phyloP scores from a whole-genome alignment of 2,797 vertebrate species.

The Melanotaenia pygmaea region DNA sequence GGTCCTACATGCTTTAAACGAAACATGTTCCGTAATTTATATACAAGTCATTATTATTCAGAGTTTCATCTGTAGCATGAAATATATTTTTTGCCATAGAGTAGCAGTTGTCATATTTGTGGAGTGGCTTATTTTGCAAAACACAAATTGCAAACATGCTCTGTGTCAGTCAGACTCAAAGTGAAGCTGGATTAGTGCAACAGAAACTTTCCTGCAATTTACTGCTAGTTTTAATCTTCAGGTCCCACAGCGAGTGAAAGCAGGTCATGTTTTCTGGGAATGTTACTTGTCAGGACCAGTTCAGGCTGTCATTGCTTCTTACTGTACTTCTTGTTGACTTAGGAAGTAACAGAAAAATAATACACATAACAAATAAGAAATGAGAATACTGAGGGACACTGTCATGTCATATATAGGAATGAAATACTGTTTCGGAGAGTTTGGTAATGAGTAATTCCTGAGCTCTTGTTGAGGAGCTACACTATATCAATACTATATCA shows the following conservation, averaged over 20 bases:
- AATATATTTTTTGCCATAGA: background rate
- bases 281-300: background rate
- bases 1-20: background rate
- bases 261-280: constrained; percentile 9
- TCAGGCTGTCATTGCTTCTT: background rate
- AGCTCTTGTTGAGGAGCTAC: background rate
- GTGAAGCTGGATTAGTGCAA: constrained; percentile 52
- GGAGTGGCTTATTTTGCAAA: background rate
- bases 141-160: constrained; percentile 25
- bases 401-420: too few species aligned
- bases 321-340: background rate
- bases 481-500: too few species aligned
- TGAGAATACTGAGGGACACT: too few species aligned
- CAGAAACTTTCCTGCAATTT: constrained; percentile 38
- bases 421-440: too few species aligned
- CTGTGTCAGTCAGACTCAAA: constrained; percentile 59
- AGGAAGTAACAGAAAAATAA: background rate
- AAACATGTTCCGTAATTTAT: background rate
- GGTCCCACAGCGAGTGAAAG: constrained; percentile 27
- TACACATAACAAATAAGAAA: background rate
- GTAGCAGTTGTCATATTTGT: background rate
- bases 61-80: background rate
- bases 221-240: constrained; percentile 43
- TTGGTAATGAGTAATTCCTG: background rate
- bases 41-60: background rate